Evolutionary conservation across 2,797 vertebrate species (phyloP).

Genomic region (Oryzias dopingdopingensis): DNA sequence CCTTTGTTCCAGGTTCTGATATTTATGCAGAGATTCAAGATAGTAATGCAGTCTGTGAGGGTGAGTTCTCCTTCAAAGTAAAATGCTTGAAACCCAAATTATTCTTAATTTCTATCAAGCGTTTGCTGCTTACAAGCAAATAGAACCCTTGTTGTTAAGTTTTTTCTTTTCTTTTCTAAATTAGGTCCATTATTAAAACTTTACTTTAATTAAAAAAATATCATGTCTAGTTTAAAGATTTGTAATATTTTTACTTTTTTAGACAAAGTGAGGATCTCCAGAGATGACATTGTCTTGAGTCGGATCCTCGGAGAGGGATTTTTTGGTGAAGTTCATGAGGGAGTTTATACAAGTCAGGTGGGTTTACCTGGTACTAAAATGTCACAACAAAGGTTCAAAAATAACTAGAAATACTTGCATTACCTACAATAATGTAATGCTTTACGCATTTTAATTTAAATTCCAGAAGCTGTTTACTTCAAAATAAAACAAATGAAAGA

Average conservation of each 20-base stretch:
- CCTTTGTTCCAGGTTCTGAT: slow-evolving; percentile 79
- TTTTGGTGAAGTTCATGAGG: slow-evolving; percentile 91
- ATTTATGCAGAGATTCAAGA: slow-evolving; percentile 92
- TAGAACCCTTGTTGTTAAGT: too few relatives aligned
- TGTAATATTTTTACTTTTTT: neutral
- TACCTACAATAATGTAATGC: too few relatives aligned
- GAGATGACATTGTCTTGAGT: slow-evolving; percentile 80
- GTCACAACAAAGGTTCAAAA: neutral
- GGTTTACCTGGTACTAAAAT: slow-evolving; percentile 38
- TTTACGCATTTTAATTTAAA: too few relatives aligned
- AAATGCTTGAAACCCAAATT: neutral
- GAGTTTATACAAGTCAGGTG: slow-evolving; percentile 86
- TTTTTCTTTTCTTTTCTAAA: too few relatives aligned
- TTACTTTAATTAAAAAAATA: too few relatives aligned
- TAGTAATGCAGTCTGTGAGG: neutral
- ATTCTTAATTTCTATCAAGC: neutral
- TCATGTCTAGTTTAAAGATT: neutral
- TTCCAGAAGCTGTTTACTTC: too few relatives aligned
- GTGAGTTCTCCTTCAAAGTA: slow-evolving; percentile 45
- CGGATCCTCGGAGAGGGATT: slow-evolving; percentile 91
- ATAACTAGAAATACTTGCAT: too few relatives aligned
- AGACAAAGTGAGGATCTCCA: slow-evolving; percentile 76
- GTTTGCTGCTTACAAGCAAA: too few relatives aligned
- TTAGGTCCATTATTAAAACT: too few relatives aligned
- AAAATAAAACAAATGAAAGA: too few relatives aligned